Evolutionary conservation across 2,797 vertebrate genomes (phyloP).

Genomic region (Heliangelus exortis): DNA sequence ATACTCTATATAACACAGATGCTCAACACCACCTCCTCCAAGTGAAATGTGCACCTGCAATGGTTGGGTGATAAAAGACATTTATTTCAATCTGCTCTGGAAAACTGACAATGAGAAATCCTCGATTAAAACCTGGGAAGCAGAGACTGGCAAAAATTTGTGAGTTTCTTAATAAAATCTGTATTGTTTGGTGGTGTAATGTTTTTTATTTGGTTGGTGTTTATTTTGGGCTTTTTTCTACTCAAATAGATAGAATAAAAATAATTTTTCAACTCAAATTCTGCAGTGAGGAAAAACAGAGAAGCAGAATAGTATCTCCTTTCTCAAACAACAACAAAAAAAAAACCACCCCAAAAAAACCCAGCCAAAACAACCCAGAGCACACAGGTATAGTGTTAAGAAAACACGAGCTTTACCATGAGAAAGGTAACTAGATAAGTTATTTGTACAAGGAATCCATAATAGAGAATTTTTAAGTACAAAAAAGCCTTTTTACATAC

Average conservation of each 20-base stretch:
- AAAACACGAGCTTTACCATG: constrained; percentile 43
- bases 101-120: constrained; percentile 41
- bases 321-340: constrained; percentile 26
- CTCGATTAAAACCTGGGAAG: constrained; percentile 28
- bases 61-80: constrained; percentile 36
- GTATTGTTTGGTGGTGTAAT: neutral
- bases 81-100: constrained; percentile 47
- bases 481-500: neutral
- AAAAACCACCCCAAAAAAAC: neutral
- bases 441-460: neutral
- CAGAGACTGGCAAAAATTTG: constrained; percentile 28
- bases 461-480: neutral
- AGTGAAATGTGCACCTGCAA: constrained; percentile 9
- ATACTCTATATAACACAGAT: neutral
- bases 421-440: constrained; percentile 11
- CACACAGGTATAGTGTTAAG: neutral
- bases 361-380: too few species aligned
- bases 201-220: too few species aligned
- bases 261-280: constrained; percentile 22
- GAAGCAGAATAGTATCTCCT: constrained; percentile 13
- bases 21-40: neutral
- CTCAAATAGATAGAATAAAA: constrained; percentile 6
- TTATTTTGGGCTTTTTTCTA: neutral
- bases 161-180: neutral
- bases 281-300: neutral